These are phyloP conservation scores for Xenopus laevis DNA, from an alignment of 2,113 vertebrate species.

Conservation along the genomic window DNA sequence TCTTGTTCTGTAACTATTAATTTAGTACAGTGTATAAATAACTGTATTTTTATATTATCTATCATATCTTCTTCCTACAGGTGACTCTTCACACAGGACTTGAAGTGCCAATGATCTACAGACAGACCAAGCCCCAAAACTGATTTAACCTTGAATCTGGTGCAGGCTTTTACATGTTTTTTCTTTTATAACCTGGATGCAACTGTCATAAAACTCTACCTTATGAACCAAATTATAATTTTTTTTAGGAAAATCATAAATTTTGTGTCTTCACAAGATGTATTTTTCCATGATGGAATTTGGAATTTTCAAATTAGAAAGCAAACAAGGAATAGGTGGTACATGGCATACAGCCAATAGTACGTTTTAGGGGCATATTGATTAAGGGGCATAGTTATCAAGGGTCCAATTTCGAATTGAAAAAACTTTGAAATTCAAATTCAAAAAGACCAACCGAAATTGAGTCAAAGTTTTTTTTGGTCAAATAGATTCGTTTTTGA, in stretches of 20 bases:
- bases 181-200: slow-evolving; percentile 19
- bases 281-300: background rate
- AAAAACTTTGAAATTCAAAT: too few relatives aligned
- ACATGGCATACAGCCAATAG: background rate
- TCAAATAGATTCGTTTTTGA: too few relatives aligned
- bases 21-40: too few relatives aligned
- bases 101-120: slow-evolving; percentile 80
- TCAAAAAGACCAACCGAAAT: too few relatives aligned
- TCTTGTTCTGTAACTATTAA: too few relatives aligned
- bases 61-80: slow-evolving; percentile 58
- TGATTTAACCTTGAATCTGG: slow-evolving; percentile 42
- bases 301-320: background rate
- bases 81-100: slow-evolving; percentile 89
- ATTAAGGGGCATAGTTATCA: too few relatives aligned
- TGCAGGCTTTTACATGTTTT: slow-evolving; percentile 1
- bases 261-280: background rate
- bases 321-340: background rate
- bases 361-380: too few relatives aligned
- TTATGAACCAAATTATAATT: background rate
- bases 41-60: too few relatives aligned
- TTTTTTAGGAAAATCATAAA: background rate
- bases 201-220: background rate
- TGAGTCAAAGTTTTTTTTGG: too few relatives aligned
- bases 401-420: too few relatives aligned
- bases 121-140: slow-evolving; percentile 64